phyloP scores from a whole-genome alignment of 2,888 invertebrate genomes.

The Dasysyrphus albostriatus region DNA sequence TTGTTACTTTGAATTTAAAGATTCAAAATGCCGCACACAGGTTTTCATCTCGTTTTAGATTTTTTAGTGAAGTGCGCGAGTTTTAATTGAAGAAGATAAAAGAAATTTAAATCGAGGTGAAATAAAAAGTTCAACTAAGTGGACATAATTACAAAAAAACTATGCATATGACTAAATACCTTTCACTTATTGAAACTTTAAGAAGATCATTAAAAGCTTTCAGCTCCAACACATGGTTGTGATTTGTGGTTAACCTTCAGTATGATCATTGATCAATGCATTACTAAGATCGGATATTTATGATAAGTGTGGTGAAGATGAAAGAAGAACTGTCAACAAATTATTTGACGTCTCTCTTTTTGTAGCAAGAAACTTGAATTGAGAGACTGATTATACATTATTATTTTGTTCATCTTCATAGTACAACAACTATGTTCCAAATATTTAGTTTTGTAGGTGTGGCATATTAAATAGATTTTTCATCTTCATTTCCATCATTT shows the following conservation, averaged over 20 bases:
- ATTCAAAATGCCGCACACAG: constrained; percentile 25
- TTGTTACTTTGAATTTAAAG: constrained; percentile 23
- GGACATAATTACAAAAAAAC: background rate
- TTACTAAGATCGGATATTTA: constrained; percentile 3
- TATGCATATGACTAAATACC: constrained; percentile 33
- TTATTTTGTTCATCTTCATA: constrained; percentile 27
- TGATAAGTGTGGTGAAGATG: constrained; percentile 28
- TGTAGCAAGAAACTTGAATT: constrained; percentile 5
- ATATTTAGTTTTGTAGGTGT: constrained; percentile 56
- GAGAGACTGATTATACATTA: constrained; percentile 22
- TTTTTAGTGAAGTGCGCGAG: constrained; percentile 45
- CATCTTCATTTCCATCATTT: background rate
- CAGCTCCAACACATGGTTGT: constrained; percentile 33
- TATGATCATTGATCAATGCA: constrained; percentile 24
- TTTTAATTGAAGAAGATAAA: constrained; percentile 4
- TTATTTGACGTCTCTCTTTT: constrained; percentile 2
- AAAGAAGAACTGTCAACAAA: constrained; percentile 15
- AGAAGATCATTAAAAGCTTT: constrained; percentile 61
- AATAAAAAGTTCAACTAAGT: constrained; percentile 37
- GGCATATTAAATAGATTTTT: constrained; percentile 16
- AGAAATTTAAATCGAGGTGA: constrained; percentile 30
- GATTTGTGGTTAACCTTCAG: constrained; percentile 59
- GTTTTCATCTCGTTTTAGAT: constrained; percentile 59
- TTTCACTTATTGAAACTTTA: constrained; percentile 50
- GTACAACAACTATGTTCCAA: background rate